Conservation (phyloP, 2,113 vertebrate genomes). For the Lepisosteus oculatus region DNA sequence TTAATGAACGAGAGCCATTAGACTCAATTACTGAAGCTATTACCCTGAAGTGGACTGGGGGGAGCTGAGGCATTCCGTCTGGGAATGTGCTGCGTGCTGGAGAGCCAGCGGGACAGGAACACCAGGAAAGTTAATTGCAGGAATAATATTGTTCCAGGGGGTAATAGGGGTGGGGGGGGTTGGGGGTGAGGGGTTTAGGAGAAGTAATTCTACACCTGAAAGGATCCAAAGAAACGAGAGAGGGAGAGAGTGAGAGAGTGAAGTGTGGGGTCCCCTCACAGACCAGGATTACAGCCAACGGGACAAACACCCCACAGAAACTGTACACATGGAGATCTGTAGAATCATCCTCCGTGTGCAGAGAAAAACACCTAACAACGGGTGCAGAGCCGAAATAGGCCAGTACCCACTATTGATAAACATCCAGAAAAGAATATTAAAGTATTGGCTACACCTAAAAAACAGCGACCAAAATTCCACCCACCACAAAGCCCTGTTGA, state of each 20-base stretch:
- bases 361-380: no score
- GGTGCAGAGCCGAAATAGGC: no score
- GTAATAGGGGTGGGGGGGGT: constrained; percentile 28
- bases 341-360: constrained; percentile 24
- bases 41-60: constrained; percentile 17
- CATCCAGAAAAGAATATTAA: no score
- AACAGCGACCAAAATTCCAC: no score
- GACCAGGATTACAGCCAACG: no score
- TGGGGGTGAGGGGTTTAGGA: constrained; percentile 35
- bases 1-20: constrained; percentile 39
- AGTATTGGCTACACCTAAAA: no score
- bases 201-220: constrained; percentile 33
- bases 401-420: no score
- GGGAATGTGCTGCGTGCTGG: constrained; percentile 13
- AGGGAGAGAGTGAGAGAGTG: no score
- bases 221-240: constrained; percentile 35
- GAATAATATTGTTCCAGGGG: constrained; percentile 37
- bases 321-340: constrained; percentile 1
- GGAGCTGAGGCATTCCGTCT: constrained; percentile 1
- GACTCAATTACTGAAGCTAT: constrained; percentile 31
- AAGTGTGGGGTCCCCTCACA: no score
- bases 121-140: constrained; percentile 25
- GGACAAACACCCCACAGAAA: no score
- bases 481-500: no score
- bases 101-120: background rate